Percentiles rank a stretch among this genome's conserved stretches.
Evolutionary conservation across 1,140 invertebrate genomes (phyloP).

Genomic region (Papilio aristodemus): DNA sequence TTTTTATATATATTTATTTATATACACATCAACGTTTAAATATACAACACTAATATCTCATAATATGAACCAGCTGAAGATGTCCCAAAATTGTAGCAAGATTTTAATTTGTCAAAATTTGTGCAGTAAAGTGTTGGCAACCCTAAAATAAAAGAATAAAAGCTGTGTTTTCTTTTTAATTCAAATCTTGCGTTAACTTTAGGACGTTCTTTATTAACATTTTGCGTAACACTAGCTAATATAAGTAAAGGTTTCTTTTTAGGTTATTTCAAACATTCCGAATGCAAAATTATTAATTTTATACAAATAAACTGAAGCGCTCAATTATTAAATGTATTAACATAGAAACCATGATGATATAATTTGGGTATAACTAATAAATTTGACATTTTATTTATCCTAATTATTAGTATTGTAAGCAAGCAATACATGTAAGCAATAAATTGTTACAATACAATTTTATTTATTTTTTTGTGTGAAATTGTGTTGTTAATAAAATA

Average conservation of each 20-base stretch:
- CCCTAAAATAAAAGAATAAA: too few relatives aligned
- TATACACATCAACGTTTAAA: constrained; percentile 19
- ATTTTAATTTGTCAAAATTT: too few relatives aligned
- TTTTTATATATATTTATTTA: constrained; percentile 19
- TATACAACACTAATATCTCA: constrained; percentile 15
- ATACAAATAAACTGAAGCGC: not conserved
- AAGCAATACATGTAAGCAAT: constrained; percentile 2
- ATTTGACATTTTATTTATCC: not conserved
- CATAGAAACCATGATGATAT: not conserved
- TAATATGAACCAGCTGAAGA: not conserved
- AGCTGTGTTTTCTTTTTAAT: too few relatives aligned
- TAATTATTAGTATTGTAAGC: not conserved
- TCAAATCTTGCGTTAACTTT: too few relatives aligned
- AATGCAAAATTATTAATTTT: not conserved
- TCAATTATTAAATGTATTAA: constrained; percentile 11
- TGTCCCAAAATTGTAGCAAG: too few relatives aligned
- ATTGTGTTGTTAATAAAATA: not conserved
- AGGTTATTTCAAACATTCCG: constrained; percentile 16
- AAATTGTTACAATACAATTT: not conserved
- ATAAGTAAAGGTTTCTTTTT: not conserved
- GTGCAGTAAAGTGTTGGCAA: too few relatives aligned
- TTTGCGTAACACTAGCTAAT: not conserved
- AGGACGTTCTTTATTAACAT: too few relatives aligned
- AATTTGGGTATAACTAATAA: not conserved
- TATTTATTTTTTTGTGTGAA: not conserved